Evolutionary conservation across 2,888 invertebrate species (phyloP).

Genomic region (Dicyrtoma fusca): DNA sequence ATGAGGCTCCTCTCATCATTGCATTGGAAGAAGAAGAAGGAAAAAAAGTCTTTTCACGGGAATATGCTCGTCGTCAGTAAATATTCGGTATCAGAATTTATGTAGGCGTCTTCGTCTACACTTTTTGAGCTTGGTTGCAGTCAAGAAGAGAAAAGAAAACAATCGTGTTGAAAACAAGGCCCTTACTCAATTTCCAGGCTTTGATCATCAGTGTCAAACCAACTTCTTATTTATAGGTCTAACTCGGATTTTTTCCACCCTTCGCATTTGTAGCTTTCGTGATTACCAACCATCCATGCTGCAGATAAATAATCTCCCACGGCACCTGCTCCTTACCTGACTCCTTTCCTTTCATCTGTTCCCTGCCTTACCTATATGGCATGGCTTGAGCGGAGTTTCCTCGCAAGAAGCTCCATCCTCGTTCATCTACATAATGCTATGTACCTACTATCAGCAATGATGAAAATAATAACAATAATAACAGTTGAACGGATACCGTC

Average conservation of each 20-base stretch:
- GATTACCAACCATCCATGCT: slow-evolving; percentile 41
- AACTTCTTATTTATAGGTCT: slow-evolving; percentile 47
- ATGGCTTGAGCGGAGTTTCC: too few species aligned
- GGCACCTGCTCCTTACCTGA: slow-evolving; percentile 35
- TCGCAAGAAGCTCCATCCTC: too few species aligned
- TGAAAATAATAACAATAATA: too few species aligned
- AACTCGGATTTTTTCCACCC: slow-evolving; percentile 38
- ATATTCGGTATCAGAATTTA: slow-evolving; percentile 37
- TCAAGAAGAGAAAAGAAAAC: slow-evolving; percentile 26
- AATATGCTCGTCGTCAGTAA: slow-evolving; percentile 19
- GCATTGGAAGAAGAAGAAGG: too few species aligned
- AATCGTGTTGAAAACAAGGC: slow-evolving; percentile 41
- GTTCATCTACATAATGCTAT: too few species aligned
- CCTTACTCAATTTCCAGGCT: slow-evolving; percentile 44
- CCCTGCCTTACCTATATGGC: neutral
- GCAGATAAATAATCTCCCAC: slow-evolving; percentile 39
- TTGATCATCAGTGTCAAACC: slow-evolving; percentile 49
- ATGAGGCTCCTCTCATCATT: slow-evolving; percentile 13
- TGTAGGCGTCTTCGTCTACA: slow-evolving; percentile 35
- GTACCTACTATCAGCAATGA: too few species aligned
- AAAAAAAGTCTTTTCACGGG: slow-evolving; percentile 36
- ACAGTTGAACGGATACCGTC: too few species aligned
- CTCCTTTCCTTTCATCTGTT: slow-evolving; percentile 38
- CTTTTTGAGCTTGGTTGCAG: slow-evolving; percentile 24
- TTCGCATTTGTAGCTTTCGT: slow-evolving; percentile 32